These are phyloP conservation scores for Euura saliciscinereae DNA, from an alignment of 1,140 invertebrate genomes.

Conservation along the genomic window DNA sequence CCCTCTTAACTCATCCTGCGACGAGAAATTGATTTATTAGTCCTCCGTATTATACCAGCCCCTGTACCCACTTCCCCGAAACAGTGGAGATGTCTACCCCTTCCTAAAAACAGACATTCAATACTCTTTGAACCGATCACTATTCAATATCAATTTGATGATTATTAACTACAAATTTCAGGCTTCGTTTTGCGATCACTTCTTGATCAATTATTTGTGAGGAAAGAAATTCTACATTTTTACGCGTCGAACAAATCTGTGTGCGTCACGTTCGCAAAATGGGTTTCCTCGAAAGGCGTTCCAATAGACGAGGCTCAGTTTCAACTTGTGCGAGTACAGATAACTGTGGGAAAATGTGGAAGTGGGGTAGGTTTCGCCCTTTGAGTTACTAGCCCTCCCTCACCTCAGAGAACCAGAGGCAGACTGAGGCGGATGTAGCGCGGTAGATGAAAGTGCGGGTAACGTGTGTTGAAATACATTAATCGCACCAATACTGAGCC, in stretches of 20 bases:
- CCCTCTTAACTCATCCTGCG: conserved; percentile 11
- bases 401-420: not conserved
- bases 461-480: conserved; percentile 4
- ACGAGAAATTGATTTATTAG: conserved; percentile 58
- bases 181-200: no score
- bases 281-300: no score
- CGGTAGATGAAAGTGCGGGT: not conserved
- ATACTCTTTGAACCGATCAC: not conserved
- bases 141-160: no score
- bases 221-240: no score
- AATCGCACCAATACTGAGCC: conserved; percentile 16
- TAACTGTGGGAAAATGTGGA: not conserved
- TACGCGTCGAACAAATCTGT: no score
- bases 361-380: conserved; percentile 1
- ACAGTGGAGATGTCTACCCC: not conserved
- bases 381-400: not conserved
- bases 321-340: not conserved
- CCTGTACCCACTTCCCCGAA: not conserved
- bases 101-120: not conserved
- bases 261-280: no score
- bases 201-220: no score
- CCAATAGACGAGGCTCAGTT: not conserved
- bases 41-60: conserved; percentile 16
- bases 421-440: not conserved
- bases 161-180: no score